Base-by-base conservation (phyloP, 1,140 invertebrate species). In the Coenobita brevimanus region DNA sequence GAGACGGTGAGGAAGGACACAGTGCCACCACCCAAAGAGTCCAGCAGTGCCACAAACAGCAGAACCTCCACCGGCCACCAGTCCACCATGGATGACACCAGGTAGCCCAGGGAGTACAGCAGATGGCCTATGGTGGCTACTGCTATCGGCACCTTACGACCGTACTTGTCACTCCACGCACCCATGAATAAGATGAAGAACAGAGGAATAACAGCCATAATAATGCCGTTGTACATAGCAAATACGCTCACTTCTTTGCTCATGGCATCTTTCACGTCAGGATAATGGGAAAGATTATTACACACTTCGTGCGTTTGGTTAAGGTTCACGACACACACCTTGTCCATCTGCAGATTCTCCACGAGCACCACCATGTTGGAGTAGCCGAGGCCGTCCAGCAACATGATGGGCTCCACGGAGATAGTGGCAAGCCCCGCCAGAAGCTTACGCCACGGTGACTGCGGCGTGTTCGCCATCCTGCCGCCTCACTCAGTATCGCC, bases 1-100 rank as follows among this genome's bases (percentile, higher is more conserved):
- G 96, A 95, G 17, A 96, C 96, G 95, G 97, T 97, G 89, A 97
- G 95, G 95, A 97, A 96, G 24, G 96, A 96, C 90, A 97, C 96
- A 95, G 96, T 97, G 1, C 97, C 97, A 0, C 96, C 96, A 6
- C 96, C 96, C 0, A 98, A 91, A 0, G 93, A 93, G 82, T 91
- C 92, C 2, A 93, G 46, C 57, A 92, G 57, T 13, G 91, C 91
- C 78, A 92, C 92, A 79, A 92, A 80, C 15, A 92, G 89, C 17
- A 93, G 86, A 73, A 90, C 90, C 73, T 97, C 96, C 93, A 97
- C 96, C 0, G 96, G 96, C 82, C 91, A 89, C 91, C 91, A 95
- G 94, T 91, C 96, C 93, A 89, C 97, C 90, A 95, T 96, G 2
- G 96, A 96, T 92, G 96, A 96, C 0, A 97, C 91, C 83, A 97